phyloP scores from a whole-genome alignment of 2,797 vertebrate species.

The Potorous gilbertii region DNA sequence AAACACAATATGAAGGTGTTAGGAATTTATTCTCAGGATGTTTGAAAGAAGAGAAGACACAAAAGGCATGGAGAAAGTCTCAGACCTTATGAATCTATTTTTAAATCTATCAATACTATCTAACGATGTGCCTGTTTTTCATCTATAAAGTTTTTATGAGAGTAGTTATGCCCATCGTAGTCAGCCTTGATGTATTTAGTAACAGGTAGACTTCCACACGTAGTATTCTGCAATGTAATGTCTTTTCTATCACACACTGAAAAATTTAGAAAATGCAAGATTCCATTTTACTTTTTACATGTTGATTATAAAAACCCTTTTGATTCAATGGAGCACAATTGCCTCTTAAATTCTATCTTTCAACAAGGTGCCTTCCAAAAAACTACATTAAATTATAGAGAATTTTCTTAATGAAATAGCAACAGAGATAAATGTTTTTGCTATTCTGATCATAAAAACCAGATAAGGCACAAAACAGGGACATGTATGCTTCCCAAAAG shows the following conservation, averaged over 20 bases:
- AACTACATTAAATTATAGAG: background rate
- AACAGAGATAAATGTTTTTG: background rate
- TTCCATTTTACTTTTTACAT: background rate
- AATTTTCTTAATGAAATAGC: background rate
- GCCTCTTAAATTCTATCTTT: background rate
- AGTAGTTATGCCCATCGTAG: background rate
- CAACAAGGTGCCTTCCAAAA: background rate
- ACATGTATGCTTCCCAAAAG: background rate
- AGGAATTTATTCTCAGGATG: background rate
- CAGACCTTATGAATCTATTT: background rate
- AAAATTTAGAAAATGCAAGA: background rate
- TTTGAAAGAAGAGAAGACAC: background rate
- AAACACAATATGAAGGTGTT: background rate
- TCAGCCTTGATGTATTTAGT: background rate
- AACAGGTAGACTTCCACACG: background rate
- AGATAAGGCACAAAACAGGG: background rate
- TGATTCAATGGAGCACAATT: background rate
- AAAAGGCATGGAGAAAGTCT: background rate
- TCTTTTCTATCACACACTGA: background rate
- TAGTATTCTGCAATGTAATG: background rate
- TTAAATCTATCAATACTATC: background rate
- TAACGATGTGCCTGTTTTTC: background rate
- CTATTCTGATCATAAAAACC: background rate
- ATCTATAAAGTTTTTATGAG: background rate
- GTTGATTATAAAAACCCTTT: background rate